Percentiles rank a stretch among this genome's conserved stretches.
phyloP scores from a whole-genome alignment of 2,797 vertebrate species.

The Eulemur albifrons region DNA sequence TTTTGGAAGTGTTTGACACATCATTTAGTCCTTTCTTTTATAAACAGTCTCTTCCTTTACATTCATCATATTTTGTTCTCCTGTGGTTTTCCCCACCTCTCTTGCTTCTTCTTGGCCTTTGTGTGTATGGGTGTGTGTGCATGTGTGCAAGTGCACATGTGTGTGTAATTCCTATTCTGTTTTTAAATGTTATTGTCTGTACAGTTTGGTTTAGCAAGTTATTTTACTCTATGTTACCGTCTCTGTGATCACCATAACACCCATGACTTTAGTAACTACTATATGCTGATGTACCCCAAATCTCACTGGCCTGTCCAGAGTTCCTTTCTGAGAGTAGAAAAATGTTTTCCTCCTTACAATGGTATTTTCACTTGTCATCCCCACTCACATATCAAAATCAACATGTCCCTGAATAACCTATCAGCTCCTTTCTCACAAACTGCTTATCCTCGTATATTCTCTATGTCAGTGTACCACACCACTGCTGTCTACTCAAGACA shows the following conservation, averaged over 20 bases:
- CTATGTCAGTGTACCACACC: not conserved
- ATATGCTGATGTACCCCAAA: not conserved
- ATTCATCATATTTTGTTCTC: not conserved
- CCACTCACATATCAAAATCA: not conserved
- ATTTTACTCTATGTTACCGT: not conserved
- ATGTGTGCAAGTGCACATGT: not conserved
- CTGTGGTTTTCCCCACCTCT: not conserved
- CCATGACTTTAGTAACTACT: not conserved
- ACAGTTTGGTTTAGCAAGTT: not conserved
- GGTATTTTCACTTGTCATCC: not conserved
- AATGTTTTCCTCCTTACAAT: not conserved
- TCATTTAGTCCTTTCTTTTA: not conserved
- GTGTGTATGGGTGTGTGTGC: not conserved
- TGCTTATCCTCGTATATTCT: not conserved
- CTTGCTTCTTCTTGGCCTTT: not conserved
- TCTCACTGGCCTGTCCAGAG: not conserved
- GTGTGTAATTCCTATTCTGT: not conserved
- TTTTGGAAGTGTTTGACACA: not conserved
- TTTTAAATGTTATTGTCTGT: not conserved
- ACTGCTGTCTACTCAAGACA: not conserved
- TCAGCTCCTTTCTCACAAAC: not conserved
- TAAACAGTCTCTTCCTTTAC: not conserved
- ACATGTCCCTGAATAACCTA: not conserved
- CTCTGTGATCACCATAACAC: not conserved
- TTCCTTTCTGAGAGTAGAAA: not conserved